Evolutionary conservation across 2,797 vertebrate species (phyloP), one percentile per base, ranked within the genome.

Genomic region (Phyllotis vaccarum): DNA sequence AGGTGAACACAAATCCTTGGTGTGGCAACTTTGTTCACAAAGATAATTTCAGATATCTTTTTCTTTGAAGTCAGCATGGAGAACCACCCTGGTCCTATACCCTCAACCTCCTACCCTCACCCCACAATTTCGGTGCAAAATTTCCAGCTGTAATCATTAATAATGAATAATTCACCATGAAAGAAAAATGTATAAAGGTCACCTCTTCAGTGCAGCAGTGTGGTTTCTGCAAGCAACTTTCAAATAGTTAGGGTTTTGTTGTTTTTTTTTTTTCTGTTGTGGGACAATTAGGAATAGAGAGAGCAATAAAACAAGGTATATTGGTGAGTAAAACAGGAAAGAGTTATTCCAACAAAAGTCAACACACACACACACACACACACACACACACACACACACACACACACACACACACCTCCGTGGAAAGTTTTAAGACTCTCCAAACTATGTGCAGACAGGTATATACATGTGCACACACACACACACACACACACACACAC

Each of bases 1-100:
- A 0, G 68, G 87, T 90, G 94, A 92, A 76, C 93, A 54, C 22
- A 34, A 94, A 94, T 79, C 96, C 22, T 89, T 96, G 90, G 91
- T 97, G 89, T 95, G 97, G 86, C n/a, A 19, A 74, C 93, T 74
- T 92, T 96, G 85, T 93, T 96, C 89, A 66, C 92, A 96, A 78
- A 89, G 96, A 97, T 91, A 54, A 91, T 89, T 96, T 97, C 34
- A 94, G 64, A 58, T 72, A 3, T 90, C 52, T 80, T 97, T 90
- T 83, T 92, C 95, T 98, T 98, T 54, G 85, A 49, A 90, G 88
- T 62, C 49, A 81, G 93, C 92, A 80, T 82, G n/a, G 92, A 93
- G 86, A 89, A 14, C 46, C 75, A 29, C 54, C 40, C 70, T 87
- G 37, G 27, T 60, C 52, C 88, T 82, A 94, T 13, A 70, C 85